Base-by-base conservation (phyloP, 2,797 vertebrate species). In the Sus cebifrons region DNA sequence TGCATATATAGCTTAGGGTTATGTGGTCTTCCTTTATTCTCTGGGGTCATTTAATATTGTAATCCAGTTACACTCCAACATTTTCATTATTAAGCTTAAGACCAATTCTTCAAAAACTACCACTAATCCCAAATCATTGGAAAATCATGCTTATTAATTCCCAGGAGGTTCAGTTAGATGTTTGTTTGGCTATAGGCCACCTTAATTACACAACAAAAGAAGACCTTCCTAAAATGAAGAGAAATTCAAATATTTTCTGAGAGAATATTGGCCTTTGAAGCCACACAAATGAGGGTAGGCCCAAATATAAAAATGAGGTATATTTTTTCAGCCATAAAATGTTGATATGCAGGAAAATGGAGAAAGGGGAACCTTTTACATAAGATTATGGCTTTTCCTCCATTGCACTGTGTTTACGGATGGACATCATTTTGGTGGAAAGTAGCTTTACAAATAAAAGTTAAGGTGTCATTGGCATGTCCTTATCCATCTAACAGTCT, bases 51-150 rank as follows among this genome's bases (percentile, higher is more conserved):
- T 98, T 96, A 49, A n/a, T 97, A 98, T 85, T 91, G 88, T 97
- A 97, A 97, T 68, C 71, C 96, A 97, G 81, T 95, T 97, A 91
- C 87, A 88, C 23, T 95, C 25, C 62, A 97, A 89, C 70, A 96
- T 98, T 98, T 98, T 97, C 86, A 96, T 97, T 96, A 97, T 94
- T 89, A 96, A 83, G 7, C 95, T 98, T 97, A 56, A 96, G 89
- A 96, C 62, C 79, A 97, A 40, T 96, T 97, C 96, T 97, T 96
- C 96, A 98, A 86, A 97, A 98, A 96, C 82, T 91, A 95, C 91
- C 95, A 89, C 92, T 93, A 97, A 96, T 97, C 96, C 97, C 85
- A 94, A 94, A 84, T 62, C 95, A 82, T 7, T 67, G 68, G 89
- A 87, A 97, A 97, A 98, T 74, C 36, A 94, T 65, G 60, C 82